These are phyloP conservation scores for Panurus biarmicus DNA, from an alignment of 2,113 vertebrate genomes.

Conservation along the genomic window DNA sequence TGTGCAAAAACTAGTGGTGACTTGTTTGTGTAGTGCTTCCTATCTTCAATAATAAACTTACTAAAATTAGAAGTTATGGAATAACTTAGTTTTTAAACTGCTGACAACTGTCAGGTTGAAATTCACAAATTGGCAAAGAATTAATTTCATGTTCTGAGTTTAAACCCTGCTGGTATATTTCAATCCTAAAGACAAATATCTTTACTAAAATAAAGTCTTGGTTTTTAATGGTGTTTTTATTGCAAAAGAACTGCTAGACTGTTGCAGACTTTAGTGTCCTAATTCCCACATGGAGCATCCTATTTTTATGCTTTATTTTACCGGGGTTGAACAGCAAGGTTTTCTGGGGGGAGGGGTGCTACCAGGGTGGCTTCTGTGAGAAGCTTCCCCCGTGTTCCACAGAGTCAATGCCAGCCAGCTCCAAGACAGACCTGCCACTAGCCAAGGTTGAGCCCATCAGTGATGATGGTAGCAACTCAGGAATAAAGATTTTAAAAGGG, in stretches of 20 bases:
- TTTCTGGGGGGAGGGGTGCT: neutral
- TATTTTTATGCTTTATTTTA: neutral
- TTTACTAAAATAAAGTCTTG: neutral
- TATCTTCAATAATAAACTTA: neutral
- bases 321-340: neutral
- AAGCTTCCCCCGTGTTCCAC: neutral
- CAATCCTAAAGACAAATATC: neutral
- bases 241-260: neutral
- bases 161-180: neutral
- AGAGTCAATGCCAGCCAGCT: neutral
- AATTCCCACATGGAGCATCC: neutral
- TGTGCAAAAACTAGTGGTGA: neutral
- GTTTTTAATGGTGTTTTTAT: neutral
- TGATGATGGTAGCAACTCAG: neutral
- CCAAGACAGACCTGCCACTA: neutral
- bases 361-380: neutral
- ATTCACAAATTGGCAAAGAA: neutral
- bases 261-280: neutral
- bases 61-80: neutral
- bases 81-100: neutral
- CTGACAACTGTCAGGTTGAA: neutral
- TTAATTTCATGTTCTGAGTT: neutral
- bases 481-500: neutral
- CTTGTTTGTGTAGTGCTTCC: conserved; percentile 32
- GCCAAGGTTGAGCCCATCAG: neutral